A percentile compares a stretch with the other conserved stretches of the same genome.
Conservation (phyloP, 1,140 invertebrate species). For the Maconellicoccus hirsutus region DNA sequence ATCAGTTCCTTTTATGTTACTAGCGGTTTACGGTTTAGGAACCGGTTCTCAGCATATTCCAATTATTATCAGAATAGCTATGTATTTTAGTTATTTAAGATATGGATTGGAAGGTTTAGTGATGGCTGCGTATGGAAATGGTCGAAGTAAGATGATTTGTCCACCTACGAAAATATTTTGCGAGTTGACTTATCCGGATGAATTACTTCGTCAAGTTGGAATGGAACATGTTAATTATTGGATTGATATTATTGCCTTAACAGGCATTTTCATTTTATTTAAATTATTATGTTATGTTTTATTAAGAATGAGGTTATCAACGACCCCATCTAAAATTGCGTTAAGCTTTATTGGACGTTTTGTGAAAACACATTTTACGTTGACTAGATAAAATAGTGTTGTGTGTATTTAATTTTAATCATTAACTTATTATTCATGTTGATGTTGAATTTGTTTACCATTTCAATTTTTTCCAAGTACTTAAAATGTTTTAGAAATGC, state of each 20-base stretch:
- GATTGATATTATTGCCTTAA: conserved; percentile 44
- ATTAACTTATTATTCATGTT: background rate
- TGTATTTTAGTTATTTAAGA: conserved; percentile 70
- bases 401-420: background rate
- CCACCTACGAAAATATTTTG: conserved; percentile 52
- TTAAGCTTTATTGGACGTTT: conserved; percentile 46
- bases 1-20: conserved; percentile 59
- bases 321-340: conserved; percentile 51
- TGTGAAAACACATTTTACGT: conserved; percentile 45
- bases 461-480: too few relatives aligned
- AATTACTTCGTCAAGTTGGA: conserved; percentile 34
- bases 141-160: conserved; percentile 52
- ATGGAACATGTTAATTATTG: conserved; percentile 50
- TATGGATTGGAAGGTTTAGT: conserved; percentile 67
- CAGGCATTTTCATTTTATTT: conserved; percentile 44
- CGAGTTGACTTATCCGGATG: conserved; percentile 42
- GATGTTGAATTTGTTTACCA: too few relatives aligned
- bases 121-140: conserved; percentile 61
- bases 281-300: conserved; percentile 49
- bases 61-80: conserved; percentile 52
- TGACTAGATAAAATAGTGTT: conserved; percentile 14
- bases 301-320: conserved; percentile 48
- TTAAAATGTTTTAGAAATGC: too few relatives aligned
- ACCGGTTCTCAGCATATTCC: conserved; percentile 48
- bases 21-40: conserved; percentile 64